Base-by-base conservation (phyloP, 2,113 vertebrate species). In the Chamaea fasciata region DNA sequence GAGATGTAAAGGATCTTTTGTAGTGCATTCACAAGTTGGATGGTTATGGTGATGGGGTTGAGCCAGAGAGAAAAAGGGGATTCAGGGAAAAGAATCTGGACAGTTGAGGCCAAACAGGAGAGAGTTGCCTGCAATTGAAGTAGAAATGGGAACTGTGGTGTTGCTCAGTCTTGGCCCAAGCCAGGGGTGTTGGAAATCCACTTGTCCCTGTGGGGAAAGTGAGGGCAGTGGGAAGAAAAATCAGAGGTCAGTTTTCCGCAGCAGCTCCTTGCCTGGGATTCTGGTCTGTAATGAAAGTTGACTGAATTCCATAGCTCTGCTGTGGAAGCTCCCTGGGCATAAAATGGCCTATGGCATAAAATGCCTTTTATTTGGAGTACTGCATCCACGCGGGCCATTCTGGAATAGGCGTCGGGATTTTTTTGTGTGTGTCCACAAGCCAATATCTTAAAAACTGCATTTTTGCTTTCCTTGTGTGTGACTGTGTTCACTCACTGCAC, bases 41-140 rank as follows among this genome's bases (percentile, higher is more conserved):
- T 55, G 30, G 42, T 47, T 76, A 7, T 24, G 26, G 41, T 4
- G 7, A 9, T 60, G 31, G 64, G 33, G 28, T 13, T n/a, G 19
- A 78, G 47, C 33, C 23, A 28, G 65, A 73, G 18, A 6, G n/a
- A 13, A 31, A 24, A 39, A 63, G 27, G 19, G 13, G 22, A n/a
- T 44, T 50, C 11, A 4, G 33, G 62, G 50, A 35, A 18, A 44
- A 39, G 24, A 33, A 65, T 33, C 19, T 44, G 27, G 41, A 28
- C 20, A 44, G 31, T 67, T 35, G 5, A 2, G 22, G 59, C 60
- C 64, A 39, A 85, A 22, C 17, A 27, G 28, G n/a, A 33, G 18
- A 7, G 3, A 37, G 55, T 1, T 44, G 49, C 7, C 8, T 21
- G 71, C 30, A 52, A 0, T 0, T 77, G 33, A 39, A 52, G 12